A percentile compares a stretch with the other conserved stretches of the same genome.
Conservation (phyloP, 2,797 vertebrate species). For the Pangasius mekongensis region DNA sequence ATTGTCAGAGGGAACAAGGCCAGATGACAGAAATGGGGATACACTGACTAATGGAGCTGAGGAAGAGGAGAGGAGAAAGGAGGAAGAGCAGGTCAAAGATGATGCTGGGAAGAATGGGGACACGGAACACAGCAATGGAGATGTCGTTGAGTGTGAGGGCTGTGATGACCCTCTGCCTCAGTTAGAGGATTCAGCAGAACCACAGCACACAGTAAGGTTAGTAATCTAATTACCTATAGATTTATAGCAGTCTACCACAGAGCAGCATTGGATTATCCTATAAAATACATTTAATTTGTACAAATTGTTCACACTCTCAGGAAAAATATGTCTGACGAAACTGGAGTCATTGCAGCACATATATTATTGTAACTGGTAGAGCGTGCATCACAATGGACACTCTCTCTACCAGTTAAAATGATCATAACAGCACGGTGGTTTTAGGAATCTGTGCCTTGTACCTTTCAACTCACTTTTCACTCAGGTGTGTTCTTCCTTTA, state of each 20-base stretch:
- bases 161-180: constrained; percentile 26
- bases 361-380: background rate
- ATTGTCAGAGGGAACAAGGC: constrained; percentile 39
- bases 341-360: background rate
- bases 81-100: constrained; percentile 55
- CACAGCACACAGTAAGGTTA: constrained; percentile 61
- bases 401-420: background rate
- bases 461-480: background rate
- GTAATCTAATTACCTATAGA: constrained; percentile 38
- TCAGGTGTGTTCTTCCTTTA: background rate
- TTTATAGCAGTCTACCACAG: constrained; percentile 3
- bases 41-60: constrained; percentile 41
- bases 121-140: constrained; percentile 25
- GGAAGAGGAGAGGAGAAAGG: constrained; percentile 50
- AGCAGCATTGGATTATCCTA: constrained; percentile 22
- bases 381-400: background rate
- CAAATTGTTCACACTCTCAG: background rate
- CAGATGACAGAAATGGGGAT: constrained; percentile 55
- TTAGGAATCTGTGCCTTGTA: background rate
- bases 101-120: constrained; percentile 57
- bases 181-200: constrained; percentile 54
- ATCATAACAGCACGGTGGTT: background rate
- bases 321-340: background rate
- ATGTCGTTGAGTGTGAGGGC: constrained; percentile 8
- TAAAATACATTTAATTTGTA: constrained; percentile 8